These are phyloP conservation scores for Antheraea pernyi DNA, from an alignment of 1,140 invertebrate genomes.

Conservation along the genomic window DNA sequence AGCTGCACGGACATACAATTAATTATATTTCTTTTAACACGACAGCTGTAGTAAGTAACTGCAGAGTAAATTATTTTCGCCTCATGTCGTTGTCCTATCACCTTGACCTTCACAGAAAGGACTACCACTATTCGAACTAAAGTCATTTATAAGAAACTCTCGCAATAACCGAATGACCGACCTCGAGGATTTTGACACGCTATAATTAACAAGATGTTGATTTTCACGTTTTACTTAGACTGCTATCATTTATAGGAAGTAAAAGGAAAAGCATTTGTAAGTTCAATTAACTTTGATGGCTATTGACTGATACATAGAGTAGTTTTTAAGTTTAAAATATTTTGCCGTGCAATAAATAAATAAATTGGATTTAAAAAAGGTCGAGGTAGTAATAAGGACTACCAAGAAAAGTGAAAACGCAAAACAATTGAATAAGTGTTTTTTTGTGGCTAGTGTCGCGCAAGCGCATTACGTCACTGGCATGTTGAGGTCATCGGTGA, in stretches of 20 bases:
- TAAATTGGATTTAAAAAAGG: too few relatives aligned
- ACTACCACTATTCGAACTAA: constrained; percentile 4
- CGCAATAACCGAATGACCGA: constrained; percentile 5
- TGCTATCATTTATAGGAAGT: not conserved
- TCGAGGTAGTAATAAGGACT: too few relatives aligned
- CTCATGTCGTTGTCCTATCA: constrained; percentile 49
- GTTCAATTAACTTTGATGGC: too few relatives aligned
- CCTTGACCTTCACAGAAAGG: constrained; percentile 38
- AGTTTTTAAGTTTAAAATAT: too few relatives aligned
- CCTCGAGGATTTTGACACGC: not conserved
- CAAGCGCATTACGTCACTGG: too few relatives aligned
- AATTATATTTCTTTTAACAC: constrained; percentile 56
- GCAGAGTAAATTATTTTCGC: constrained; percentile 17
- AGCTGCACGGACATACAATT: constrained; percentile 29
- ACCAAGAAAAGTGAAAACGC: too few relatives aligned
- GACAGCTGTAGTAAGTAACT: not conserved
- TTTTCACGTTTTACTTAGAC: not conserved
- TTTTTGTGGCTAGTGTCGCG: too few relatives aligned
- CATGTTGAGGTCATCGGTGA: too few relatives aligned
- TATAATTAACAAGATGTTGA: not conserved
- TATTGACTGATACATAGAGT: too few relatives aligned
- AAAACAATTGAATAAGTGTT: too few relatives aligned
- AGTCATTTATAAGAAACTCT: not conserved
- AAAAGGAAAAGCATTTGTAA: not conserved
- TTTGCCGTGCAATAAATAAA: too few relatives aligned